Evolutionary conservation across 2,113 vertebrate species (phyloP), one percentile per base, ranked within the genome.

Genomic region (Porphyrio hochstetteri): DNA sequence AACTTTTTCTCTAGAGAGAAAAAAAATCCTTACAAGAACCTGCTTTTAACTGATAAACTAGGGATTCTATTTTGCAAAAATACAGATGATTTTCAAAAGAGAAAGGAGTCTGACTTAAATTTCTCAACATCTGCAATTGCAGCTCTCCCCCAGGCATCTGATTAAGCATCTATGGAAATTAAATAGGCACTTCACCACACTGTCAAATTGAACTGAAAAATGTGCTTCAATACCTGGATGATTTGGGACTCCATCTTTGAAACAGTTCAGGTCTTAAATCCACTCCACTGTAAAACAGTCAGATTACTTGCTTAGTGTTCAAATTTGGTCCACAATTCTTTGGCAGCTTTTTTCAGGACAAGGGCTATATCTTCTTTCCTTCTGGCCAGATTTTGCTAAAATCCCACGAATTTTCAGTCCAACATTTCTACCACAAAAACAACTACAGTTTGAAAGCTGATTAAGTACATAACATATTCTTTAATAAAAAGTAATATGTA

Each of bases 91-190:
- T 90, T 94, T 82, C 75, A 44, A 93, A 80, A 82, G 63, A 82
- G 8, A 29, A 85, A 90, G 35, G 33, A 87, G 31, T 57, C 59
- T 69, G 57, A 91, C 78, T 96, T 71, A 56, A 87, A 87, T 77
- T 91, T 89, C 61, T 86, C 74, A 88, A 69, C 93, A 97, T 87
- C 90, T 95, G 92, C 87, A 94, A 94, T 53, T 75, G 79, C 85
- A 91, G 53, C 63, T 92, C 89, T 88, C 63, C 88, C 81, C 16
- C 18, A 67, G 42, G 67, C 88, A 88, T 86, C 80, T 88, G 76
- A 88, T 88, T 88, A 90, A 94, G 88, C 76, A 86, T 67, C 88
- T 92, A 65, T 70, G 76, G 67, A 94, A 90, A 93, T 92, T 48
- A 93, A 88, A 67, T 5, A 92, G 61, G 64, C 60, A 86, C 52